Conservation (phyloP, 2,888 invertebrate genomes). For the Tuta absoluta region DNA sequence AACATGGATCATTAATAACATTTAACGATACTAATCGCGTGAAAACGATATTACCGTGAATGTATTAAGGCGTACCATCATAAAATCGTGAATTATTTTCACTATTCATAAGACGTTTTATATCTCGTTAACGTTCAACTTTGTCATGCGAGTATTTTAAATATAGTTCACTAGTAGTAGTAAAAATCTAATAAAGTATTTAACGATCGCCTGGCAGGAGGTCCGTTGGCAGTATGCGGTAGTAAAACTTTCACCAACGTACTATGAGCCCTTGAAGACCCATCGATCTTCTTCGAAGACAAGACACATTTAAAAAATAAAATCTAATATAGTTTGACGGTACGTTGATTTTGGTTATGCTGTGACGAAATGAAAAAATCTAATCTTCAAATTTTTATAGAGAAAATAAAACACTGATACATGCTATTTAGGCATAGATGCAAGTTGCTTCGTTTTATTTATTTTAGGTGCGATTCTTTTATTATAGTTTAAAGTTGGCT, state of each 20-base stretch:
- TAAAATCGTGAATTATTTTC: slow-evolving; percentile 6
- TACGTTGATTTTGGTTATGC: not conserved
- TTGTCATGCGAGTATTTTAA: slow-evolving; percentile 53
- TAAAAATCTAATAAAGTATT: slow-evolving; percentile 71
- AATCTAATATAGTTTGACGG: not conserved
- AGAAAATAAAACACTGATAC: no score
- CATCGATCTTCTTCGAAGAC: slow-evolving; percentile 37
- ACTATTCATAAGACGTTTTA: slow-evolving; percentile 24
- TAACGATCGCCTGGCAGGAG: slow-evolving; percentile 70
- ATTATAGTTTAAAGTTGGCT: no score
- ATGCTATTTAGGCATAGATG: no score
- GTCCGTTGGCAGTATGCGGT: slow-evolving; percentile 55
- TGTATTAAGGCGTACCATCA: not conserved
- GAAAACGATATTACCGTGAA: slow-evolving; percentile 8
- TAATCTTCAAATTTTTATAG: no score
- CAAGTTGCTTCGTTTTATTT: no score
- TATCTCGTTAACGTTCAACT: slow-evolving; percentile 32
- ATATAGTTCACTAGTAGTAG: slow-evolving; percentile 64
- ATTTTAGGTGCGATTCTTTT: no score
- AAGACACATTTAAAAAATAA: not conserved
- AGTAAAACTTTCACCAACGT: slow-evolving; percentile 49
- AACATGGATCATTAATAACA: not conserved
- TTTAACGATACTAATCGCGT: slow-evolving; percentile 6
- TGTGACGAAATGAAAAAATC: not conserved
- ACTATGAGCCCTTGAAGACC: slow-evolving; percentile 40